These are phyloP conservation scores for Lepisosteus osseus DNA, from an alignment of 2,113 vertebrate species.

Conservation along the genomic window DNA sequence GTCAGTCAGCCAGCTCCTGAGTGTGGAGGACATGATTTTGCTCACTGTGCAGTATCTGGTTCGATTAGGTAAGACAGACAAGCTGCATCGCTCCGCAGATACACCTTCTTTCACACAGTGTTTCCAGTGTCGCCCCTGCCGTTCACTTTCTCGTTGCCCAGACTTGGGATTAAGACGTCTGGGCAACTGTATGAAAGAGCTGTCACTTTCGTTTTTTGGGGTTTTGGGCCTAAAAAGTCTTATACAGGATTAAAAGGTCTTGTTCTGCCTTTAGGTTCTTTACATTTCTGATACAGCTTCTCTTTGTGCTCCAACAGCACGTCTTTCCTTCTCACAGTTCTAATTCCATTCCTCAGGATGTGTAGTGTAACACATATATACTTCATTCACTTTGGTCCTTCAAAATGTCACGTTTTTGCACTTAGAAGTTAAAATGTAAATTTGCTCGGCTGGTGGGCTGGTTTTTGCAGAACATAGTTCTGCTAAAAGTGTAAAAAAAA, in stretches of 20 bases:
- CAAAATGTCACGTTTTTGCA: no score
- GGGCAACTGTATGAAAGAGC: neutral
- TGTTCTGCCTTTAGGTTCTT: neutral
- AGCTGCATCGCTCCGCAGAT: neutral
- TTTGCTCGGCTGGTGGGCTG: no score
- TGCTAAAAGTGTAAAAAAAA: no score
- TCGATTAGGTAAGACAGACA: slow-evolving; percentile 75
- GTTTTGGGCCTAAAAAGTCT: neutral
- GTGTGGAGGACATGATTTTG: slow-evolving; percentile 90
- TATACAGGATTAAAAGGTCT: neutral
- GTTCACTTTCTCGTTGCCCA: neutral
- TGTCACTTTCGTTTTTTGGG: neutral
- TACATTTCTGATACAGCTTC: neutral
- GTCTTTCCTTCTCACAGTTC: neutral
- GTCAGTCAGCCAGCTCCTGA: slow-evolving; percentile 77
- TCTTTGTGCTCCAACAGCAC: neutral
- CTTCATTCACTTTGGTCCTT: no score
- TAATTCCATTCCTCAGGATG: neutral
- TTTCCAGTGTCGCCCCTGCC: neutral
- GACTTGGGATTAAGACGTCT: neutral
- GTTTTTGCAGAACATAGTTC: no score
- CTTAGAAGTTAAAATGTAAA: no score
- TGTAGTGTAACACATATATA: no score
- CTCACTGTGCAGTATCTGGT: slow-evolving; percentile 94
- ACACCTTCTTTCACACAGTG: neutral